A percentile compares a stretch with the other conserved stretches of the same genome.
These are phyloP conservation scores for Elephantulus edwardii DNA, from an alignment of 2,113 vertebrate species.

Conservation along the genomic window DNA sequence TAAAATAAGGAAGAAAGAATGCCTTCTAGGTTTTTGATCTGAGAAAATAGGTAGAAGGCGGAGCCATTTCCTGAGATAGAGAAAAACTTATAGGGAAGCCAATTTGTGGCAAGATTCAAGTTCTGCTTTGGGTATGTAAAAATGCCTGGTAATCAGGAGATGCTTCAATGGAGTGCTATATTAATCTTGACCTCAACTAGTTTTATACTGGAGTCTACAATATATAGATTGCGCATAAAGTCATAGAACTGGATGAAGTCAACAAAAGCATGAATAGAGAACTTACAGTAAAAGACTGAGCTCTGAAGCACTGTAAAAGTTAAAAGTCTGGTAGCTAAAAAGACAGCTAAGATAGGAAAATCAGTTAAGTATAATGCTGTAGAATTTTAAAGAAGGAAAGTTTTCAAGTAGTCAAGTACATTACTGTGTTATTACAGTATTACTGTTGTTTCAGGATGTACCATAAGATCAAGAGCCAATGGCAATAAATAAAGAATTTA, in stretches of 20 bases:
- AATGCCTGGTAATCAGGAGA: constrained; percentile 6
- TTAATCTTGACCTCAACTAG: background rate
- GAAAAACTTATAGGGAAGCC: constrained; percentile 23
- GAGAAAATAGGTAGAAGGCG: background rate
- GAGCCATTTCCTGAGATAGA: constrained; percentile 10
- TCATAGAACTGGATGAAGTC: background rate
- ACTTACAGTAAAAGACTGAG: background rate
- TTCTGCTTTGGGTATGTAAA: background rate
- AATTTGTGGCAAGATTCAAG: background rate
- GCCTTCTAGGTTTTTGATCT: constrained; percentile 5
- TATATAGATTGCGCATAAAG: background rate
- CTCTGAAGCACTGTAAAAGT: background rate
- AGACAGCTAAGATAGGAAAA: too few species aligned
- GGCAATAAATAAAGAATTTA: too few species aligned
- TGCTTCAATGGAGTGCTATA: background rate
- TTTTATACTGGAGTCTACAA: constrained; percentile 2
- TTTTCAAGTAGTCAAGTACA: too few species aligned
- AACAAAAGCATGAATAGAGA: background rate
- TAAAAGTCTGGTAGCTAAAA: too few species aligned
- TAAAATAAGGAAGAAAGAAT: constrained; percentile 9
- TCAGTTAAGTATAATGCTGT: too few species aligned
- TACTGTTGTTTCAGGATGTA: too few species aligned
- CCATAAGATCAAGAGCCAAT: too few species aligned
- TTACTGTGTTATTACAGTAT: too few species aligned
- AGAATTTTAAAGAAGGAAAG: too few species aligned